Evolutionary conservation across 2,888 invertebrate genomes (phyloP).

Genomic region (Torymus aiolomorphi): DNA sequence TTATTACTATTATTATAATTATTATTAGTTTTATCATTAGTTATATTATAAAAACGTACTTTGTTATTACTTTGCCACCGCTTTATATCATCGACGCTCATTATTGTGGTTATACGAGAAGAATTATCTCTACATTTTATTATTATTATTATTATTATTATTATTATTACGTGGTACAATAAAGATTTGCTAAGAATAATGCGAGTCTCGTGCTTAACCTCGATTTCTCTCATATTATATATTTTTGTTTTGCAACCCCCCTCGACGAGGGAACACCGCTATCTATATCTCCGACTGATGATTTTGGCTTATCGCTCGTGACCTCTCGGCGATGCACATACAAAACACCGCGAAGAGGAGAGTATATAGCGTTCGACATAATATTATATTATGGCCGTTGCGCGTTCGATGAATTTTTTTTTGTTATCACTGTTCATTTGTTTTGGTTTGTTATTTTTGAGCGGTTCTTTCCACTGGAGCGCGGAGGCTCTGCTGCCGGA

Average conservation of each 20-base stretch:
- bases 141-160: conserved; percentile 69
- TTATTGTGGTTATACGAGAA: conserved; percentile 62
- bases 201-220: conserved; percentile 58
- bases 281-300: not conserved
- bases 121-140: conserved; percentile 55
- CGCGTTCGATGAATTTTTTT: too few relatives aligned
- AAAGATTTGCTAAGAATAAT: conserved; percentile 74
- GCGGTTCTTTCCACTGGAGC: too few relatives aligned
- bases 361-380: too few relatives aligned
- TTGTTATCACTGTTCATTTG: too few relatives aligned
- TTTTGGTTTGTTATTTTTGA: too few relatives aligned
- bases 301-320: conserved; percentile 61
- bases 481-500: too few relatives aligned
- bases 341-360: too few relatives aligned
- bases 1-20: conserved; percentile 61
- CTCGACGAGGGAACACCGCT: not conserved
- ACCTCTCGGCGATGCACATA: conserved; percentile 52
- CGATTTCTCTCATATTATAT: conserved; percentile 36
- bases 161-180: conserved; percentile 75
- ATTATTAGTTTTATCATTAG: conserved; percentile 69
- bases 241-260: conserved; percentile 40
- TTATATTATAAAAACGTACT: conserved; percentile 61
- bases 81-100: conserved; percentile 66
- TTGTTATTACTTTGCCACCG: conserved; percentile 70
- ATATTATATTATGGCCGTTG: too few relatives aligned